Base-by-base conservation (phyloP, 2,113 vertebrate species). In the Malurus alboscapulatus region DNA sequence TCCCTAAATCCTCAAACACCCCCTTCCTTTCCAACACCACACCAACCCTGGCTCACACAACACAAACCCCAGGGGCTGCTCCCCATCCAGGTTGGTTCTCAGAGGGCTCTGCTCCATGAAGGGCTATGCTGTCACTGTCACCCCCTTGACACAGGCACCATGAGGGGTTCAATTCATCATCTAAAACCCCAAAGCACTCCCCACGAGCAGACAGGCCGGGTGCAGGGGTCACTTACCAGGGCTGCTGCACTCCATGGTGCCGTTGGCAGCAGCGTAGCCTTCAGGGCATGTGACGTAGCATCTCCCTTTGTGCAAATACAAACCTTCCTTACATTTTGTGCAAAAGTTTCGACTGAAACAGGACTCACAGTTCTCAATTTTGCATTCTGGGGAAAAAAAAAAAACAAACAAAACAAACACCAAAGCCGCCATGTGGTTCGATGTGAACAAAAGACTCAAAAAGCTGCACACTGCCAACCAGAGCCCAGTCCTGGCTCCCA, bases 261-360 rank as follows among this genome's bases (percentile, higher is more conserved):
- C 98, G 2, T 99, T 99, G 96, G 97, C 92, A 20, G 98, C 97
- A 58, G 93, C 94, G 45, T 98, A 98, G 83, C 98, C 99, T 87
- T 98, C 98, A 0, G 99, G 99, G 97, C 99, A 99, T 53, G 97
- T 98, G 42, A 97, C 92, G 18, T 98, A 98, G 96, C 99, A 99
- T 82, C 98, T 98, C 83, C 99, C 99, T 97, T 98, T 99, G 98
- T 99, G 98, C 97, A 99, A 98, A 98, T 99, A 99, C 94, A 98
- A 97, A 93, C 98, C 98, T 96, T 99, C 99, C 97, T 99, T 99
- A 97, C 99, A 99, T 98, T 99, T 99, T 97, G 99, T 99, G 98
- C 99, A 99, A 98, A 99, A 99, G 97, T 98, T 99, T 97, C 98
- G 98, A 97, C 99, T 99, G 98, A 99, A 99, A 97, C 99, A 99